Percentiles rank a stretch among this genome's conserved stretches.
Evolutionary conservation across 2,888 invertebrate species (phyloP).

Genomic region (Drosophila meridiana): DNA sequence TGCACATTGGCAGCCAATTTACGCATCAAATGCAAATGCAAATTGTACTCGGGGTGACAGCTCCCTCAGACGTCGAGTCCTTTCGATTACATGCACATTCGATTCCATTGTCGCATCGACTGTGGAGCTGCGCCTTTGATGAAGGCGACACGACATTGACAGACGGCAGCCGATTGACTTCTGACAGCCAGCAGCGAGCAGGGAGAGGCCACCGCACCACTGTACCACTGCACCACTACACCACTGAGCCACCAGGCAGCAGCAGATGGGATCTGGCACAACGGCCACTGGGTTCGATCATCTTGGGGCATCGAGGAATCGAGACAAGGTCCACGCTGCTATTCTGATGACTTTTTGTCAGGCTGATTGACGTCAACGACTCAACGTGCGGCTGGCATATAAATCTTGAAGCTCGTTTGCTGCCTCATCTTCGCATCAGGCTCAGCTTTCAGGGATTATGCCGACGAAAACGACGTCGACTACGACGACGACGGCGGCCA

Average conservation of each 20-base stretch:
- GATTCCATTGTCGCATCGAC: constrained; percentile 67
- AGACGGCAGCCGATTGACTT: constrained; percentile 79
- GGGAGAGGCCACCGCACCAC: constrained; percentile 6
- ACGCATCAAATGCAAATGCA: constrained; percentile 75
- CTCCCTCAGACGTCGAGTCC: constrained; percentile 43
- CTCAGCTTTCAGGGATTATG: constrained; percentile 59
- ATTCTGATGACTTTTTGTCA: constrained; percentile 84
- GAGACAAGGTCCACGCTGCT: constrained; percentile 47
- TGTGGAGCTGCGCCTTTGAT: constrained; percentile 66
- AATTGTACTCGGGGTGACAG: constrained; percentile 40
- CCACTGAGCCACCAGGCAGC: constrained; percentile 11
- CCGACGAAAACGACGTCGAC: constrained; percentile 24
- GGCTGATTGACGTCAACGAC: constrained; percentile 82
- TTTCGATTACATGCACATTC: constrained; percentile 53
- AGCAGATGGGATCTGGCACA: constrained; percentile 20
- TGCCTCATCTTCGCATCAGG: constrained; percentile 38
- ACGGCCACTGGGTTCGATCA: constrained; percentile 44
- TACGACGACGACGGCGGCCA: constrained; percentile 50
- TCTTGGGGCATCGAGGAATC: constrained; percentile 13
- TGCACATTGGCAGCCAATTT: constrained; percentile 58
- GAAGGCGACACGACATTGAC: constrained; percentile 80
- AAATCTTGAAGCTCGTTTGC: constrained; percentile 77
- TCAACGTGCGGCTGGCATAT: constrained; percentile 74
- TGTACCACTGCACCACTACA: neutral
- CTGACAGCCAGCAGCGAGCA: constrained; percentile 62